Evolutionary conservation across 1,140 invertebrate species (phyloP), one percentile per base, ranked within the genome.

Genomic region (Achatina immaculata): DNA sequence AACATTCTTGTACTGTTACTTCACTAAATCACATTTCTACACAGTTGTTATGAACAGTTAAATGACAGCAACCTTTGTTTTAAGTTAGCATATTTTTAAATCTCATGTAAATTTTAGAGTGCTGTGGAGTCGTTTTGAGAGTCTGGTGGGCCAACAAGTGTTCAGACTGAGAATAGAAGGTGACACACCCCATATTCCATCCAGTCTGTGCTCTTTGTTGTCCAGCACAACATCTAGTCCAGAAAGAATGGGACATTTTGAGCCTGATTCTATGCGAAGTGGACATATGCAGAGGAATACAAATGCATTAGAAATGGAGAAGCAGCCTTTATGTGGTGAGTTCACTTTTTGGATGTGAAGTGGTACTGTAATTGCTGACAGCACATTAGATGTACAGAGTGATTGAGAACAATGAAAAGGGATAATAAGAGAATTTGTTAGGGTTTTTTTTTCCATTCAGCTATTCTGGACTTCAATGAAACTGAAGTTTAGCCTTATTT

Each of bases 41-140:
- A n/a, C n/a, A n/a, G n/a, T n/a, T n/a, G n/a, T n/a, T n/a, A n/a
- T n/a, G n/a, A n/a, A n/a, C n/a, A n/a, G n/a, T n/a, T n/a, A n/a
- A n/a, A n/a, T n/a, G n/a, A n/a, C n/a, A n/a, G n/a, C n/a, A n/a
- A n/a, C n/a, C n/a, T n/a, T n/a, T n/a, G n/a, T n/a, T n/a, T n/a
- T n/a, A n/a, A n/a, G n/a, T n/a, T n/a, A n/a, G n/a, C n/a, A n/a
- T n/a, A n/a, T n/a, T n/a, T n/a, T n/a, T n/a, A n/a, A n/a, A n/a
- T n/a, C n/a, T n/a, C n/a, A n/a, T n/a, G n/a, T n/a, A 55, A 11
- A 2, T n/a, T 40, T 19, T 40, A 78, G 75, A 31, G 11, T 65
- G 21, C 75, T 78, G 34, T 65, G 55, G 62, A 65, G 28, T 34
- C 75, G 75, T n/a, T 78, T 78, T 66, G 75, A 78, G 42, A 36